Conservation (phyloP, 37 sponge, comb jelly and placozoan species). For the Diacarnus erythraeanus region DNA sequence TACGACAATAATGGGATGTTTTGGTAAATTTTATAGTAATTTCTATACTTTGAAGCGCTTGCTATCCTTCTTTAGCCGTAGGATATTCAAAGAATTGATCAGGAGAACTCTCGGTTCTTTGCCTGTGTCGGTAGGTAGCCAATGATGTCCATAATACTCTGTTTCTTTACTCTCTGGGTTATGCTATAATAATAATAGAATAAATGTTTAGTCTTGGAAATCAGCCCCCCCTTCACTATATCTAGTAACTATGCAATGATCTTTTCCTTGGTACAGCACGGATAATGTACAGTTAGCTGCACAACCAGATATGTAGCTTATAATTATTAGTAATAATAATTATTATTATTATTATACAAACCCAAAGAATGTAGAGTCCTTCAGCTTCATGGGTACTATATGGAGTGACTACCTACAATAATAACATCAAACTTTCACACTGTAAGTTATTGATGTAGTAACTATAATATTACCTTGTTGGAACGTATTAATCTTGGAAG, state of each 20-base stretch:
- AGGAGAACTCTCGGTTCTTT: constrained; percentile 1
- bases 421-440: neutral
- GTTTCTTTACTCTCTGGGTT: neutral
- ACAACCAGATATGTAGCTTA: neutral
- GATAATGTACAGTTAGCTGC: neutral
- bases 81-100: constrained; percentile 1
- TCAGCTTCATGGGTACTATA: constrained; percentile 17
- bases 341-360: no score
- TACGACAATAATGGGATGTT: neutral
- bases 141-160: constrained; percentile 2
- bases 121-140: neutral
- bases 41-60: constrained; percentile 3
- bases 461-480: neutral
- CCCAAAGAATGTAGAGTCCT: constrained; percentile 12
- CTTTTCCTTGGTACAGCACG: neutral
- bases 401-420: constrained; percentile 1
- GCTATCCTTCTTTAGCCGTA: neutral
- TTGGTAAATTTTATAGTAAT: no score
- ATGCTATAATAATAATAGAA: neutral
- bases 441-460: neutral
- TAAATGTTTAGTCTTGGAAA: no score
- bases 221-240: no score
- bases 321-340: no score
- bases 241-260: no score
- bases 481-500: neutral